phyloP scores from a whole-genome alignment of 1,140 invertebrate species.

The Drosophila nikananu region DNA sequence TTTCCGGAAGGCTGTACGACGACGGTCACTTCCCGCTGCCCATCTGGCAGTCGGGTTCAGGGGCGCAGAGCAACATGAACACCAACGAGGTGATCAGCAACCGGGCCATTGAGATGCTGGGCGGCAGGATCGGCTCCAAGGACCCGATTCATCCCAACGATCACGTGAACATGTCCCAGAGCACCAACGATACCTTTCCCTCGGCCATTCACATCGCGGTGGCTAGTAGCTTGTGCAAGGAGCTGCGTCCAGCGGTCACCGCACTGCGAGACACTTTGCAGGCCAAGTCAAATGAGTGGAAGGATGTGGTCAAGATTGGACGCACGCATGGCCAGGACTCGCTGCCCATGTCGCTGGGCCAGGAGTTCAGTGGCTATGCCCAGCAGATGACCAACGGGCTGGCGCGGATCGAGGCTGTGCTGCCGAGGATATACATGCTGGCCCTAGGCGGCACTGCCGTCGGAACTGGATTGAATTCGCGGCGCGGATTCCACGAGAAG shows the following conservation, averaged over 20 bases:
- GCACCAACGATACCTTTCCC: conserved; percentile 99
- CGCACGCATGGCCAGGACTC: conserved; percentile 95
- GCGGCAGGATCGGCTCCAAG: conserved; percentile 96
- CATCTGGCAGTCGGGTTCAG: conserved; percentile 99
- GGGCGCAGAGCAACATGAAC: conserved; percentile 99
- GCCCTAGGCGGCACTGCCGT: conserved; percentile 99
- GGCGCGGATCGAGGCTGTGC: conserved; percentile 92
- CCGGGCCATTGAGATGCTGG: conserved; percentile 97
- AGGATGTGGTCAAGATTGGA: conserved; percentile 97
- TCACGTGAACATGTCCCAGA: conserved; percentile 99
- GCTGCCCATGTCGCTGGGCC: conserved; percentile 97
- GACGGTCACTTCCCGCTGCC: conserved; percentile 98
- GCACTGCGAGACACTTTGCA: conserved; percentile 90
- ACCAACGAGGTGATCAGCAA: conserved; percentile 98
- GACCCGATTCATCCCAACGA: conserved; percentile 99
- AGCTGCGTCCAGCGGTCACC: conserved; percentile 92
- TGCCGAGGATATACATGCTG: conserved; percentile 95
- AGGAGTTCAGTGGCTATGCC: conserved; percentile 98
- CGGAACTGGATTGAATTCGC: conserved; percentile 97
- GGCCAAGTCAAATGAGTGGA: conserved; percentile 93
- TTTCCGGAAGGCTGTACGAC: conserved; percentile 95
- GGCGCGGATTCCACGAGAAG: conserved; percentile 94
- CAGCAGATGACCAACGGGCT: conserved; percentile 95
- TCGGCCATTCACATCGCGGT: conserved; percentile 99
- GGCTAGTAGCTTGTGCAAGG: conserved; percentile 93